These are phyloP conservation scores for Drosophila eugracilis DNA, from an alignment of 1,140 invertebrate genomes.

Conservation along the genomic window DNA sequence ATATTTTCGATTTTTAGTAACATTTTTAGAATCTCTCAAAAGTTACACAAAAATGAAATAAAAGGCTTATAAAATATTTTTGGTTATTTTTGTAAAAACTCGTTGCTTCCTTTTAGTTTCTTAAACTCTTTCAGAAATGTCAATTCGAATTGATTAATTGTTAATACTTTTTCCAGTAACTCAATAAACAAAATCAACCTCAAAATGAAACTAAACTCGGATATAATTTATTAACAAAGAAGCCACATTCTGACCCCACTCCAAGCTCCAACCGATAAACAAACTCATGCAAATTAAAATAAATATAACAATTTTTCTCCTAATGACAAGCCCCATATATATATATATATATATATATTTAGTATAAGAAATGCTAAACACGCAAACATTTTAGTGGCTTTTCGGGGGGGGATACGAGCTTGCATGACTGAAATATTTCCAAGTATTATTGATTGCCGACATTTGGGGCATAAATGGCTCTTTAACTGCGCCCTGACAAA, in stretches of 20 bases:
- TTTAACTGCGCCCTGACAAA: constrained; percentile 61
- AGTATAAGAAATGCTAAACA: constrained; percentile 73
- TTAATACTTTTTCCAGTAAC: neutral
- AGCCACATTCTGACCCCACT: neutral
- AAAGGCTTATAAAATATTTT: no score
- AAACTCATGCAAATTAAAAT: constrained; percentile 69
- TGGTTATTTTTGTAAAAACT: no score
- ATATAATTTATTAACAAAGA: constrained; percentile 14
- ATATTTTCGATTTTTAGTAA: no score
- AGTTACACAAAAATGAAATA: no score
- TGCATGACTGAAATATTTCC: constrained; percentile 71
- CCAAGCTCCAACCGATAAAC: constrained; percentile 14
- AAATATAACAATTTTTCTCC: constrained; percentile 72
- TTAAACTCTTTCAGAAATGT: neutral
- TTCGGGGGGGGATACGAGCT: constrained; percentile 50
- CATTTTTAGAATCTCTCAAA: no score
- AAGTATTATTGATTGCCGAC: constrained; percentile 72
- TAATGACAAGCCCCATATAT: constrained; percentile 66
- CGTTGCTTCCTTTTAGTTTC: no score
- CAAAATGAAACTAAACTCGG: constrained; percentile 8
- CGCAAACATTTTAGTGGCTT: constrained; percentile 66
- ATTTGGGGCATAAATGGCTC: constrained; percentile 62
- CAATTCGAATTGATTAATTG: neutral
- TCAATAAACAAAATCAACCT: constrained; percentile 1
- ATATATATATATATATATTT: no score